Base-by-base conservation (phyloP, 2,797 vertebrate genomes). In the Otolemur crassicaudatus region DNA sequence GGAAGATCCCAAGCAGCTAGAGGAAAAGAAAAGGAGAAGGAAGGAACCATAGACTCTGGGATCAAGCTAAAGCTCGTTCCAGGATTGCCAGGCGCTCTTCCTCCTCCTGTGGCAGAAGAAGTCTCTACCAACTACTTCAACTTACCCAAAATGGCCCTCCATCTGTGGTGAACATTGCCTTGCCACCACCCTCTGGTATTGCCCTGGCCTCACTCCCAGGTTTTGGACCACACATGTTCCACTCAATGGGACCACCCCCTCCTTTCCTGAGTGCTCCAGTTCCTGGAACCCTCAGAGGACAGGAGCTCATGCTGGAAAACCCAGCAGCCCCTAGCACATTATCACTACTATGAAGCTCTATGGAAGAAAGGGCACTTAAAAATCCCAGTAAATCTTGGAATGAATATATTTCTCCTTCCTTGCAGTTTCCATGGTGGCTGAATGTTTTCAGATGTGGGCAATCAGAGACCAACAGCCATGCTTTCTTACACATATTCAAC, bases 221-320 rank as follows among this genome's bases (percentile, higher is more conserved):
- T 97, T 99, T 99, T 0, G 99, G 99, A 49, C 99, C 99, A 23
- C 99, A 99, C 29, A 99, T 99, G 99, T 99, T 99, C 98, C 98
- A 98, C 0, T 98, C 98, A n/a, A 99, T 99, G 99, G 99, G 98
- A 29, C 99, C 99, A 10, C 99, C 99, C 0, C 99, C 99, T 56
- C 99, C 99, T 97, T 99, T 99, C 98, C 99, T 99, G 98, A 99
- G 99, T 98, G 99, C 99, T 79, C 99, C 99, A 0, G 99, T 0
- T 99, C 99, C 96, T 99, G 99, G 98, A 99, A 99, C 97, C 99
- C 99, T 95, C 99, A 99, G 97, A 99, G 99, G 96, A 99, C 99
- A 99, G 99, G 99, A 2, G 99, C 99, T 88, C 99, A 99, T 20
- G 99, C 99, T 0, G 99, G 99, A 60, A 99, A 99, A 83, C 99